Base-by-base conservation (phyloP, 2,888 invertebrate species). In the Hypsopygia costalis region DNA sequence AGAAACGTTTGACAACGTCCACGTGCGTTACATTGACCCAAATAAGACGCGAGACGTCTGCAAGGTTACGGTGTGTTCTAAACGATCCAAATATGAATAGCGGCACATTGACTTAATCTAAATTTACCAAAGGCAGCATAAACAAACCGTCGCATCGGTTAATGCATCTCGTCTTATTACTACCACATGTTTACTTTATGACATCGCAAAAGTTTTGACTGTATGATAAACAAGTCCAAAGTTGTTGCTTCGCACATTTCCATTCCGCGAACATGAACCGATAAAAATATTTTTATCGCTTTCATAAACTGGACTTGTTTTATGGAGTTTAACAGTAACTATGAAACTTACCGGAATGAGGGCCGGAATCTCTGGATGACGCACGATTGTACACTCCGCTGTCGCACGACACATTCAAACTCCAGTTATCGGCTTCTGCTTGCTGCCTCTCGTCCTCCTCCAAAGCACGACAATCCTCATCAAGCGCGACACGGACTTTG, bases 321-420 rank as follows among this genome's bases (percentile, higher is more conserved):
- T 41, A 30, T 39, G 40, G 44, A 51, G 56, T 61, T 55, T 53
- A 47, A 56, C 47, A 44, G 46, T 20, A 5, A 10, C 9, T 5
- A 35, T n/a, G 28, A 5, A 11, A 73, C 81, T 80, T 46, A 89
- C 89, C 88, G 49, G 89, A 89, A 62, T 89, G 88, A 12, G 89
- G 89, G 44, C 89, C 89, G 38, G 89, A 89, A 55, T 89, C 89
- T 47, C 89, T 78, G 39, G 89, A 89, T 11, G 89, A 89, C 16
- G 89, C 91, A 12, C 91, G 90, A 60, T 92, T 91, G 67, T 91
- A 91, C 49, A 90, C 90, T 43, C 90, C 90, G 62, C 90, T 91
- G 60, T 91, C 91, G 47, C 90, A 89, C 43, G 90, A 91, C 49
- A 90, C 87, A 67, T 90, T 90, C 51, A 89, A 65, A 47, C 89